Base-by-base conservation (phyloP, 2,888 invertebrate species). In the Pelosia muscerda region DNA sequence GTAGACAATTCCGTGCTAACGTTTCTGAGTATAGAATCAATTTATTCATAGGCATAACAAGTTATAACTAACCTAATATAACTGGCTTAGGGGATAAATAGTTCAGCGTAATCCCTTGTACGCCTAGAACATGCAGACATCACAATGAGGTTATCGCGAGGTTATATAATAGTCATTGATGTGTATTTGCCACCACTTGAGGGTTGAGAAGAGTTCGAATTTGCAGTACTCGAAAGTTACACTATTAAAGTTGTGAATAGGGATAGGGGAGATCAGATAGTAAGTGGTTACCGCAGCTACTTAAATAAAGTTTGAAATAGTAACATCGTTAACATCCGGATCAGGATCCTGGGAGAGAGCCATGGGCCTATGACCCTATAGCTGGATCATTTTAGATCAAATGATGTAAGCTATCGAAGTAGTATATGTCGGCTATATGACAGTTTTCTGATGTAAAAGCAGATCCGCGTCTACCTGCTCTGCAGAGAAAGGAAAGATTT, bases 61-160 rank as follows among this genome's bases (percentile, higher is more conserved):
- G 49, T 61, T 49, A 61, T 28, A n/a, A 49, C 42, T 42, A 19
- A 62, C 28, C 22, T 53, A 42, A 61, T 53, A 13, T 62, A 62
- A 54, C 42, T 26, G 64, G 31, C 26, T 57, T 28, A 57, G 28
- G 22, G 49, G 22, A 57, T 64, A 53, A 42, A 42, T 53, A 58
- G 23, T 23, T 23, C 31, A 49, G 23, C 28, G 2, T 59, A 59
- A 65, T 59, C 65, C 49, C 57, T 23, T 49, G 23, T 22, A 19
- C n/a, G 58, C 58, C 22, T 53, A 65, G 58, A 31, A 58, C 23
- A 8, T 38, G 54, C 58, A 53, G 49, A 49, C 23, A 25, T 59
- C 25, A 53, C 22, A 53, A 34, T 54, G 23, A 25, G 58, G 59
- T 31, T 59, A 49, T 25, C 31, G 26, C 23, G 34, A 26, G 59